Base-by-base conservation (phyloP, 2,113 vertebrate species). In the Pelvicachromis taeniatus region DNA sequence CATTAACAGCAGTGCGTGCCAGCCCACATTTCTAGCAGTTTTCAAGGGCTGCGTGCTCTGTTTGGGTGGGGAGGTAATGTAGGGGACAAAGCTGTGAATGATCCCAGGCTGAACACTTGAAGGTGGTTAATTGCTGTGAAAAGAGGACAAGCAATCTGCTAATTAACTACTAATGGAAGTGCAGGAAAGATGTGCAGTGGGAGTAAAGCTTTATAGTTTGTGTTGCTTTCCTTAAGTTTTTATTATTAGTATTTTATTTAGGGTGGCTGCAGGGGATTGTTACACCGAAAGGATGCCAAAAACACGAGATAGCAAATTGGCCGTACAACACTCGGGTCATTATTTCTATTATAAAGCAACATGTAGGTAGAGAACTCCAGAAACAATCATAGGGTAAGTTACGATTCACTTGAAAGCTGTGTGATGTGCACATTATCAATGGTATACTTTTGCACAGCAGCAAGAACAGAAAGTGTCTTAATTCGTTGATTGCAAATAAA, bases 121-220 rank as follows among this genome's bases (percentile, higher is more conserved):
- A 87, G 91, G 82, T 54, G 85, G 88, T 77, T 94, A 94, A 94
- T 92, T 92, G 89, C 88, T 89, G 89, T 54, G 87, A 92, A 87
- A 88, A 77, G 75, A 88, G 86, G 85, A 91, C 81, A 90, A 84
- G 87, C 90, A 79, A 88, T 92, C 88, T 82, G 87, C 90, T 91
- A 94, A 93, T 92, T 88, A 94, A 90, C 90, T 88, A 91, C 88
- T 94, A 93, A 84, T 89, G 77, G 81, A 85, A 58, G 78, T 81
- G 83, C 65, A 78, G 59, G 65, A 52, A 73, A 85, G 81, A 85
- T 80, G 86, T 88, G 86, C 86, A 53, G 83, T 38, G 81, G 84
- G 91, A 89, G 78, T 65, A 26, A 38, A 81, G 77, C 52, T 70
- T 83, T 68, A 78, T 48, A 82, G 56, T 75, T 84, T 87, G 75